Conservation (phyloP, 2,113 vertebrate species). For the Girardinichthys multiradiatus region DNA sequence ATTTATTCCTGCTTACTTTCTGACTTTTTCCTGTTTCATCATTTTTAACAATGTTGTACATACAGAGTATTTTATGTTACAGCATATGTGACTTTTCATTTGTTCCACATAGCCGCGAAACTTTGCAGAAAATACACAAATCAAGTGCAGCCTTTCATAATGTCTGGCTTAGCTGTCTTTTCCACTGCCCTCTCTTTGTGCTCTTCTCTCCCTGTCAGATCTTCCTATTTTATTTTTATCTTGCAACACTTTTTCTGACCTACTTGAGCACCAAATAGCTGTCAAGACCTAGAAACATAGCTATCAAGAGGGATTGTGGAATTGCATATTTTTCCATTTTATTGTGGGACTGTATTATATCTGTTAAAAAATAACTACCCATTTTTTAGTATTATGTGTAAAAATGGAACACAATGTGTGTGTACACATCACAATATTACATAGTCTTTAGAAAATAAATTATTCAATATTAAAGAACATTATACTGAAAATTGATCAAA, state of each 20-base stretch:
- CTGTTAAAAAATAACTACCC: background rate
- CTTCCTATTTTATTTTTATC: conserved; percentile 52
- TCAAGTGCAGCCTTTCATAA: conserved; percentile 41
- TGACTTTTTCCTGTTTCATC: conserved; percentile 24
- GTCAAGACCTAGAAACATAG: background rate
- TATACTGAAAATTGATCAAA: background rate
- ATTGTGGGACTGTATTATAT: background rate
- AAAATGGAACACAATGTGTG: background rate
- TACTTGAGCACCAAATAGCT: conserved; percentile 19
- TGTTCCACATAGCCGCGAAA: conserved; percentile 12
- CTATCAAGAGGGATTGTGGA: background rate
- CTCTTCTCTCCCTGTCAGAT: conserved; percentile 15
- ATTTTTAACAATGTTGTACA: conserved; percentile 11
- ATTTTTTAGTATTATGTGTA: too few species aligned
- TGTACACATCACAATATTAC: background rate
- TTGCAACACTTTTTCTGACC: conserved; percentile 20
- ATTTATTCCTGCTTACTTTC: conserved; percentile 5
- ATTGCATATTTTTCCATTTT: background rate
- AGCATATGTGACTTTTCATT: conserved; percentile 29
- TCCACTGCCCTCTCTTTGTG: conserved; percentile 17
- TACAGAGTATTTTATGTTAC: conserved; percentile 38
- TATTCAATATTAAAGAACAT: background rate
- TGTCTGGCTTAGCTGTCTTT: conserved; percentile 31
- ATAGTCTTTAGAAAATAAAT: background rate
- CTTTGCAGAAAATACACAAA: conserved; percentile 39